Base-by-base conservation (phyloP, 2,797 vertebrate genomes). In the Cephalopachus bancanus region DNA sequence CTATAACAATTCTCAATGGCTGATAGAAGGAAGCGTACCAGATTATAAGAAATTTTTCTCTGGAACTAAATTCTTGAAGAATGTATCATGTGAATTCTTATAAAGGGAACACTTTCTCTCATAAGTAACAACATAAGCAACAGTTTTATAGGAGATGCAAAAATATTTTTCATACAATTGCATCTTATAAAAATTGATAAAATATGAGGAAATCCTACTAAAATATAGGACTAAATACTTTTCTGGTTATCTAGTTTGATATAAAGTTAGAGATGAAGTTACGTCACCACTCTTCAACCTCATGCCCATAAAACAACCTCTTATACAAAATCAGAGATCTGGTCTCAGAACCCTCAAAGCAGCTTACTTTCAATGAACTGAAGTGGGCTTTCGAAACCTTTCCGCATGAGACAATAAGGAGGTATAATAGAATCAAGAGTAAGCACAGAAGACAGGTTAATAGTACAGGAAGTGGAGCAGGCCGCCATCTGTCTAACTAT, bases 31-130 rank as follows among this genome's bases (percentile, higher is more conserved):
- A 94, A 91, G 60, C 12, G 0, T 53, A 76, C 59, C 86, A 93
- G 57, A 84, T 91, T 71, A 72, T 20, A 96, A 78, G 19, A 76
- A 84, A 81, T 7, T 60, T 62, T 55, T 67, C 53, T 91, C 51
- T 93, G 55, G 95, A 91, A 89, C 24, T 22, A 80, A 85, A 76
- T 72, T 92, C 37, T 75, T 74, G 10, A 95, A 83, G 57, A 89
- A 94, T 33, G 55, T 81, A 79, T 59, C n/a, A 83, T 26, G 7
- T 80, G 44, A 79, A 91, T 75, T 89, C 51, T 95, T 88, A 95
- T 2, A 44, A 69, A 62, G 10, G 12, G 15, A 86, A 72, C 37
- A 20, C 14, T 57, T 22, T 76, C 30, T 64, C 88, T n/a, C 28
- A 10, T n/a, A 59, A 76, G 22, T 91, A 37, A 86, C 33, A 49